These are phyloP conservation scores for Julus scanicus DNA, from an alignment of 2,888 invertebrate species.

Conservation along the genomic window DNA sequence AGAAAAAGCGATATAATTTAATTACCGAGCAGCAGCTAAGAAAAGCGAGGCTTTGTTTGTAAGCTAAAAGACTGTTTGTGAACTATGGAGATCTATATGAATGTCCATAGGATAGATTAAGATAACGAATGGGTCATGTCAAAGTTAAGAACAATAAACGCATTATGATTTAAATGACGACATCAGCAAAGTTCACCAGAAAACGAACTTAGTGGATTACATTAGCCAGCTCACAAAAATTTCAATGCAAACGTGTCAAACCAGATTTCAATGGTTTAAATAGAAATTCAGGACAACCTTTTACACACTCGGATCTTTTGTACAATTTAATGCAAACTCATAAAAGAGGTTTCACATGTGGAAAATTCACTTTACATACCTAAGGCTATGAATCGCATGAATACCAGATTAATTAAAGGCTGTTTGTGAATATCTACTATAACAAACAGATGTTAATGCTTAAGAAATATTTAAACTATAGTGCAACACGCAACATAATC, in stretches of 20 bases:
- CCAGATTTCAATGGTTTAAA: not conserved
- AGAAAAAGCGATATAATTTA: slow-evolving; percentile 13
- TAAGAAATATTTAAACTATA: not conserved
- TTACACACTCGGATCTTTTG: not conserved
- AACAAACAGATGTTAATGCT: not conserved
- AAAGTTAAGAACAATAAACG: slow-evolving; percentile 37
- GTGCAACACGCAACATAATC: not conserved
- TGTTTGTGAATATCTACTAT: not conserved
- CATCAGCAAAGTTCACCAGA: not conserved
- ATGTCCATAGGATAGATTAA: not conserved
- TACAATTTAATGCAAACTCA: not conserved
- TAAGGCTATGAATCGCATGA: not conserved
- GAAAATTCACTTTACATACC: not conserved
- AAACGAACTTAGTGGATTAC: not conserved
- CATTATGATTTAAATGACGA: slow-evolving; percentile 30
- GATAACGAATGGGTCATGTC: slow-evolving; percentile 35
- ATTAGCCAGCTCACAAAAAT: not conserved
- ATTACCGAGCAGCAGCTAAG: not conserved
- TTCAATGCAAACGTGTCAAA: not conserved
- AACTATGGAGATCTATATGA: not conserved
- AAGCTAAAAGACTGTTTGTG: not conserved
- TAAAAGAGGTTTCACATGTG: not conserved
- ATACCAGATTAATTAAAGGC: not conserved
- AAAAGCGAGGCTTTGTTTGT: not conserved
- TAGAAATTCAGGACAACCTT: not conserved